Evolutionary conservation across 2,888 invertebrate species (phyloP).

Genomic region (Opisthograptis luteolata): DNA sequence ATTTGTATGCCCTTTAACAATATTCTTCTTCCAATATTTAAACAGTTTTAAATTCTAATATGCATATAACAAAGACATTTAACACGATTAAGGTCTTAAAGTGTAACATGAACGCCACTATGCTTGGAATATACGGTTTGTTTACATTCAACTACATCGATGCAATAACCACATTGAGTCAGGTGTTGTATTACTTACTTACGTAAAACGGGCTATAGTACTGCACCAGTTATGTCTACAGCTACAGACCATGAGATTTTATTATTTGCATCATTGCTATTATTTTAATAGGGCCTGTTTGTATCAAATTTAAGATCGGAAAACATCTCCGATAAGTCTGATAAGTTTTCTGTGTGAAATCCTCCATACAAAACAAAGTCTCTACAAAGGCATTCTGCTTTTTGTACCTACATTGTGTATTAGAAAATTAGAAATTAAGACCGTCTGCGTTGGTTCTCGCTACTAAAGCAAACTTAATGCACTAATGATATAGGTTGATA

Average conservation of each 20-base stretch:
- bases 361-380: no score
- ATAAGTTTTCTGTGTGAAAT: background rate
- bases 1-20: constrained; percentile 2
- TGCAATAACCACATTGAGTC: constrained; percentile 59
- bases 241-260: background rate
- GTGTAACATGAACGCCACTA: constrained; percentile 43
- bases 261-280: background rate
- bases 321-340: background rate
- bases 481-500: constrained; percentile 17
- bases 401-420: no score
- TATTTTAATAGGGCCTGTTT: background rate
- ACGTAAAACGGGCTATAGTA: constrained; percentile 49
- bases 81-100: constrained; percentile 34
- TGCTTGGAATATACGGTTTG: constrained; percentile 49
- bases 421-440: no score
- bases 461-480: no score
- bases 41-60: constrained; percentile 10
- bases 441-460: no score
- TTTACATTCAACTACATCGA: constrained; percentile 61
- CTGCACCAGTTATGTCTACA: constrained; percentile 24
- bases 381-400: no score
- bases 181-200: constrained; percentile 68
- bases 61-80: constrained; percentile 15
- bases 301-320: background rate
- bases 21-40: constrained; percentile 2